These are phyloP conservation scores for Rhamnusium bicolor DNA, from an alignment of 2,888 invertebrate species.

Conservation along the genomic window DNA sequence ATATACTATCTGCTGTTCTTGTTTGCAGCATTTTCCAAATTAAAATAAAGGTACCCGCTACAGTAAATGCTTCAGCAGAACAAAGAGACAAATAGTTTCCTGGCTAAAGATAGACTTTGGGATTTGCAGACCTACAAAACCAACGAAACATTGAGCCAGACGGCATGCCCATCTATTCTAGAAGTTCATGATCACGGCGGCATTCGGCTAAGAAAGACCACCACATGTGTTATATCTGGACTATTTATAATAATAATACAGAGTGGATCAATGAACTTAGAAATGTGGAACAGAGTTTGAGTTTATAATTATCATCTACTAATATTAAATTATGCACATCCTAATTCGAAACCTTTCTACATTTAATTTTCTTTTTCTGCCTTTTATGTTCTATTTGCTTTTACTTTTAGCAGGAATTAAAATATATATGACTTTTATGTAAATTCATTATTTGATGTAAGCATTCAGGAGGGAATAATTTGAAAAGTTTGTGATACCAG, in stretches of 20 bases:
- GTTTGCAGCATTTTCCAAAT: slow-evolving; percentile 7
- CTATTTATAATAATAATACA: slow-evolving; percentile 32
- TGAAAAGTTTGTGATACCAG: neutral
- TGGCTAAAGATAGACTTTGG: slow-evolving; percentile 30
- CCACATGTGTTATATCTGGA: slow-evolving; percentile 22
- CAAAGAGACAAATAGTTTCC: slow-evolving; percentile 34
- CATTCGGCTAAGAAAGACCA: slow-evolving; percentile 20
- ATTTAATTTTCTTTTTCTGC: slow-evolving; percentile 23
- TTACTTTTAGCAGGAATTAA: slow-evolving; percentile 20
- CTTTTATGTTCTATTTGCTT: slow-evolving; percentile 10
- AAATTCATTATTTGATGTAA: slow-evolving; percentile 11
- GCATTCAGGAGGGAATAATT: neutral
- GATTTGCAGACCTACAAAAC: slow-evolving; percentile 33
- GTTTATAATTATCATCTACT: slow-evolving; percentile 2
- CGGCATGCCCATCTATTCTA: slow-evolving; percentile 21
- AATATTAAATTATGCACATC: too few relatives aligned
- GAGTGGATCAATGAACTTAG: slow-evolving; percentile 28
- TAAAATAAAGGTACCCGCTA: slow-evolving; percentile 5
- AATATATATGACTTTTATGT: slow-evolving; percentile 34
- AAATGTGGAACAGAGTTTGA: neutral
- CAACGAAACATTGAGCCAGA: slow-evolving; percentile 27
- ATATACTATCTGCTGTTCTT: neutral
- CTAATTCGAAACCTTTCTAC: neutral
- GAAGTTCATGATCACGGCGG: slow-evolving; percentile 33
- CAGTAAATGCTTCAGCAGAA: slow-evolving; percentile 14